These are phyloP conservation scores for Elaphurus davidianus DNA, from an alignment of 2,113 vertebrate species.

Conservation along the genomic window DNA sequence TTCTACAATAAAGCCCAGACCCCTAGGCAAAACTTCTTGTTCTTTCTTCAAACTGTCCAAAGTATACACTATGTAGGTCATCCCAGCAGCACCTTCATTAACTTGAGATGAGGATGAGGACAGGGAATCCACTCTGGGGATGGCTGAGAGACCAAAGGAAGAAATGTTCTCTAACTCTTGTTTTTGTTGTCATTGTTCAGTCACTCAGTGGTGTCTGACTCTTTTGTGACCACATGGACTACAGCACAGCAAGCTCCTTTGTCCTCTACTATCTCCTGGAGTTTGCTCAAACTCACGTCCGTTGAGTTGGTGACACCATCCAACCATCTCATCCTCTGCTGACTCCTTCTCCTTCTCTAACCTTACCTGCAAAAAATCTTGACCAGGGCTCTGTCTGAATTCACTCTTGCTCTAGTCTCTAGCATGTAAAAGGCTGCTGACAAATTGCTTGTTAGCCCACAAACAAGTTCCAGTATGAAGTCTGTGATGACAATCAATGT, in stretches of 20 bases:
- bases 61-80: not conserved
- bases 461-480: not conserved
- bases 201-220: not conserved
- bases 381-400: not conserved
- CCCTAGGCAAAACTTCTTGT: not conserved
- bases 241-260: not conserved
- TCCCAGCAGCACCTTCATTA: not conserved
- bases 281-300: not conserved
- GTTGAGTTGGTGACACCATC: not conserved
- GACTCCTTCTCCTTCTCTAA: not conserved
- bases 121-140: not conserved
- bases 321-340: not conserved
- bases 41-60: not conserved
- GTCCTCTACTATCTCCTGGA: not conserved
- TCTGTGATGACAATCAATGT: not conserved
- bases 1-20: not conserved
- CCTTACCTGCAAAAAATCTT: not conserved
- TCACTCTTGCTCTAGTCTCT: not conserved
- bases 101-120: not conserved
- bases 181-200: not conserved
- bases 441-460: constrained; percentile 16
- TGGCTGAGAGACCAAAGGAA: not conserved
- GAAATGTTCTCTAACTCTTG: not conserved
- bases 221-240: not conserved
- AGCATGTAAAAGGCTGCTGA: not conserved